Percentiles rank a stretch among this genome's conserved stretches.
Evolutionary conservation across 2,113 vertebrate species (phyloP).

Genomic region (Phaethornis superciliosus): DNA sequence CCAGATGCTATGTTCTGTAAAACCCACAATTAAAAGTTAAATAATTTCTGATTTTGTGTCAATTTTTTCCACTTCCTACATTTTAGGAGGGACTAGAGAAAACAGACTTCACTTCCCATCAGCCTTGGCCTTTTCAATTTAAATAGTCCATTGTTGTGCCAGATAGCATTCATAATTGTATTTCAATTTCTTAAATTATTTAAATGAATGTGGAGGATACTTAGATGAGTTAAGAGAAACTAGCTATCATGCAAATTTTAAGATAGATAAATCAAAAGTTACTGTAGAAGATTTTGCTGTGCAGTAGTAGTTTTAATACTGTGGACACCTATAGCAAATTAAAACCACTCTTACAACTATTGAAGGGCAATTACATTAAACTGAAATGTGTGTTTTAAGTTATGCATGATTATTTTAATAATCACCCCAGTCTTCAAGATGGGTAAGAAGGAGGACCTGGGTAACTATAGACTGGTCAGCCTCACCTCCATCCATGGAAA

Average conservation of each 20-base stretch:
- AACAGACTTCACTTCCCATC: neutral
- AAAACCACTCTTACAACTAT: neutral
- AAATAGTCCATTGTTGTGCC: neutral
- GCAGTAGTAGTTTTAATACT: neutral
- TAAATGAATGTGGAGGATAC: neutral
- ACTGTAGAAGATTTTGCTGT: neutral
- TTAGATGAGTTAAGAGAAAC: neutral
- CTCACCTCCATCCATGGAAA: too few species aligned
- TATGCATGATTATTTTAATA: neutral
- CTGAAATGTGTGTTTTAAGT: neutral
- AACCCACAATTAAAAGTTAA: neutral
- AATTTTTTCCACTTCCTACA: neutral
- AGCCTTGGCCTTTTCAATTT: neutral
- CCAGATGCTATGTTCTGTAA: neutral
- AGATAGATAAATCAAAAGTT: neutral
- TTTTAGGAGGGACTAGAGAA: neutral
- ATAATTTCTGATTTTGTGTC: neutral
- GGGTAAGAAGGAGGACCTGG: too few species aligned
- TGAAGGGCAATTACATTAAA: neutral
- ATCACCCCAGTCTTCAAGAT: too few species aligned
- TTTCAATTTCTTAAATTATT: neutral
- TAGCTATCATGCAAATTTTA: neutral
- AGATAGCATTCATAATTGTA: neutral
- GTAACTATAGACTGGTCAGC: too few species aligned
- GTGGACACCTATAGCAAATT: neutral